Evolutionary conservation across 2,797 vertebrate species (phyloP).

Genomic region (Lepilemur ruficaudatus): DNA sequence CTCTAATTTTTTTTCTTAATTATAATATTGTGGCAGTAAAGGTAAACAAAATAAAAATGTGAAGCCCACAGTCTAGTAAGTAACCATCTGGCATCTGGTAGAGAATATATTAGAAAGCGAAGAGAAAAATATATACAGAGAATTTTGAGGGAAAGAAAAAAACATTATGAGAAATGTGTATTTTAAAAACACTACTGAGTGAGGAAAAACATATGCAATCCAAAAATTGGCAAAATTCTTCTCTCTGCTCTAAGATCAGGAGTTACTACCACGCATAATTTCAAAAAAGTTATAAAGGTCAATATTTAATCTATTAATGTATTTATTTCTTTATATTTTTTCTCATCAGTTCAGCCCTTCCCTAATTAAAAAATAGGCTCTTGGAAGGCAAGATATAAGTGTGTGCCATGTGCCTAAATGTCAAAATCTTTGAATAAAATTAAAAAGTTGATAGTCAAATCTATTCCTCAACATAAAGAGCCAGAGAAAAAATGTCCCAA

Average conservation of each 20-base stretch:
- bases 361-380: background rate
- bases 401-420: background rate
- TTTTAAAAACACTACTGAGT: background rate
- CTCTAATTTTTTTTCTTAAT: background rate
- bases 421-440: constrained; percentile 30
- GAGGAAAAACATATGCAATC: background rate
- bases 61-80: background rate
- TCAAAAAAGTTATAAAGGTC: background rate
- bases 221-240: background rate
- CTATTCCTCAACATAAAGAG: constrained; percentile 13
- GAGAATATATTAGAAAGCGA: background rate
- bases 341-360: background rate
- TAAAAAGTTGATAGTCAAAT: background rate
- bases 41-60: background rate
- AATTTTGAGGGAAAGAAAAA: background rate
- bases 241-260: background rate
- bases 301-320: background rate
- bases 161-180: background rate
- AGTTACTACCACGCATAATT: background rate
- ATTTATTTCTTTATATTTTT: constrained; percentile 27
- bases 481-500: constrained; percentile 13
- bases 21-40: background rate
- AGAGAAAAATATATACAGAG: background rate
- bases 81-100: background rate
- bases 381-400: background rate